Percentiles rank a stretch among this genome's conserved stretches.
Evolutionary conservation across 1,140 invertebrate genomes (phyloP).

Genomic region (Drosophila varians): DNA sequence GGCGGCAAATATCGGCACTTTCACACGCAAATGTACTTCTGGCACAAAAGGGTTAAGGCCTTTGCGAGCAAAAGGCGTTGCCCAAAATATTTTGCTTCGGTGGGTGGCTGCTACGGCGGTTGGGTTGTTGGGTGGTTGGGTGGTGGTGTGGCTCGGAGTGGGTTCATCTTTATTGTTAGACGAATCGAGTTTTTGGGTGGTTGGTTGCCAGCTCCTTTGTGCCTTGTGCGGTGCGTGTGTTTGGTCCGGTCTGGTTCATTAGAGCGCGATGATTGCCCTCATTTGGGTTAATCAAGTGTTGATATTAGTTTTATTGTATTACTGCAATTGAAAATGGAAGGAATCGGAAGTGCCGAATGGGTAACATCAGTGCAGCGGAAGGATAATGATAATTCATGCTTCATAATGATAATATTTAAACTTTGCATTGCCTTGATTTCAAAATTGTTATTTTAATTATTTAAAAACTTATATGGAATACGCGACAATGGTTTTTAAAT

Average conservation of each 20-base stretch:
- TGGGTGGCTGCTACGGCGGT: conserved; percentile 24
- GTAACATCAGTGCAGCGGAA: not conserved
- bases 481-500: not conserved
- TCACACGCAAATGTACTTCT: conserved; percentile 75
- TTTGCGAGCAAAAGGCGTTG: conserved; percentile 57
- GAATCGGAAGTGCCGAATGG: conserved; percentile 21
- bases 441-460: not conserved
- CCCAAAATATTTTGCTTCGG: conserved; percentile 69
- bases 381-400: not conserved
- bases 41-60: conserved; percentile 58
- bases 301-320: conserved; percentile 68
- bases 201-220: conserved; percentile 7
- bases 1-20: conserved; percentile 70
- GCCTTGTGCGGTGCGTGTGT: conserved; percentile 51
- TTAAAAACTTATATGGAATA: no score
- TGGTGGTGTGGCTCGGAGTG: conserved; percentile 1
- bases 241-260: conserved; percentile 72
- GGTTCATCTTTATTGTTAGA: not conserved
- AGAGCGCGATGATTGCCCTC: conserved; percentile 76
- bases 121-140: conserved; percentile 1
- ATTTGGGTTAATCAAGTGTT: conserved; percentile 79
- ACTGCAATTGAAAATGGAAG: conserved; percentile 45
- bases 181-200: conserved; percentile 6
- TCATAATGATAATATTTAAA: conserved; percentile 8
- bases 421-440: not conserved